Evolutionary conservation across 2,888 invertebrate species (phyloP), one percentile per base, ranked within the genome.

Genomic region (Metallyticus violacea): DNA sequence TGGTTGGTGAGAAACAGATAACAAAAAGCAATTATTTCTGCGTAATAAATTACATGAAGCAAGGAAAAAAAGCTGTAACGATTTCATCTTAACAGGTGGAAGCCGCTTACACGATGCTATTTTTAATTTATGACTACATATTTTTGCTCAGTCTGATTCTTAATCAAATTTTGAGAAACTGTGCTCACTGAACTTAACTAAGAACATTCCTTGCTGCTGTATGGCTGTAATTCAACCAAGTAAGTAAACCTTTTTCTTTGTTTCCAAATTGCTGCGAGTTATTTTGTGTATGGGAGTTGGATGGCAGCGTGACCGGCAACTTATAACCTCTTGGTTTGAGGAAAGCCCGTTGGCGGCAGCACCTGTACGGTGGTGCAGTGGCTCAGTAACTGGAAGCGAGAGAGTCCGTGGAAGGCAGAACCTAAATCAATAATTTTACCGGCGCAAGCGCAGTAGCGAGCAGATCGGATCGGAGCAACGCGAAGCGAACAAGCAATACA

Each of bases 61-160:
- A 62, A 62, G 40, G 40, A 62, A 62, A 62, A 40, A 62, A 40
- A 40, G 22, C n/a, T 62, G 40, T 62, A 62, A 62, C 40, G 40
- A 62, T 62, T 62, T 62, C 40, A 62, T 22, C 40, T 62, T 62
- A 62, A 15, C 40, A 15, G 40, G 40, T 62, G 40, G 40, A 62
- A 62, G 15, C 9, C 40, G 81, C 40, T 85, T 80, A 40, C 40
- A 40, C 40, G 40, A 62, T 62, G 40, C 40, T 85, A 81, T 87
- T 85, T 88, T 88, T 87, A 88, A 87, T 88, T 81, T 88, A 88
- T 88, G 88, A 88, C 88, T 88, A 86, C 88, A 88, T 88, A 88
- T 88, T 84, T 88, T 76, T 88, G 88, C 88, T 88, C 86, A 88
- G 86, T 88, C 88, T 88, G 85, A 88, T 88, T 88, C 88, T 88